phyloP scores from a whole-genome alignment of 2,888 invertebrate species.

The Melanargia galathea region DNA sequence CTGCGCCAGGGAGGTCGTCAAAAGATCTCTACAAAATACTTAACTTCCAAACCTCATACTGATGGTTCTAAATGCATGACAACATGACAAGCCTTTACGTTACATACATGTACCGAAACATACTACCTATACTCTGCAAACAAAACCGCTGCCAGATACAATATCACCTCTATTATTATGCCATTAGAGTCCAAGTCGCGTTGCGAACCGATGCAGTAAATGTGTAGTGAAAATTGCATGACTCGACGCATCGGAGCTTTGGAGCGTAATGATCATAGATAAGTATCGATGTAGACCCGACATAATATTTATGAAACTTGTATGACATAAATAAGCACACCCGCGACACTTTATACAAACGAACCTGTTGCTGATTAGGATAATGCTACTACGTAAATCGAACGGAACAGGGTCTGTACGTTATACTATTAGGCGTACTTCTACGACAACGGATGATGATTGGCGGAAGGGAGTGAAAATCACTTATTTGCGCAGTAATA shows the following conservation, averaged over 20 bases:
- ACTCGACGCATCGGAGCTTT: constrained; percentile 32
- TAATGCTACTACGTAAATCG: too few species aligned
- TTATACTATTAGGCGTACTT: too few species aligned
- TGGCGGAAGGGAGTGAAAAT: too few species aligned
- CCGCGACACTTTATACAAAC: too few species aligned
- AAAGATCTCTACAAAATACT: too few species aligned
- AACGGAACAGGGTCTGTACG: too few species aligned
- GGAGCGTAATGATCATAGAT: constrained; percentile 22
- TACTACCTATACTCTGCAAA: constrained; percentile 25
- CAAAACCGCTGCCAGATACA: background rate
- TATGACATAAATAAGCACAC: too few species aligned
- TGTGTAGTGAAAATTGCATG: constrained; percentile 33
- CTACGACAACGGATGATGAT: too few species aligned
- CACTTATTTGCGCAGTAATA: too few species aligned
- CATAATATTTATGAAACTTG: background rate
- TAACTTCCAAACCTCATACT: constrained; percentile 31
- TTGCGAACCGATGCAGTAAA: constrained; percentile 21
- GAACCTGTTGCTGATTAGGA: too few species aligned
- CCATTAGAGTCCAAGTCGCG: constrained; percentile 1
- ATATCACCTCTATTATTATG: constrained; percentile 11
- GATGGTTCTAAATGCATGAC: constrained; percentile 34
- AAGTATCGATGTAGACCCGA: constrained; percentile 14
- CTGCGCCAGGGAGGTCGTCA: too few species aligned
- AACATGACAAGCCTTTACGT: constrained; percentile 35
- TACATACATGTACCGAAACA: constrained; percentile 27